Evolutionary conservation across 2,888 invertebrate genomes (phyloP), one percentile per base, ranked within the genome.

Genomic region (Drosophila imparisetae): DNA sequence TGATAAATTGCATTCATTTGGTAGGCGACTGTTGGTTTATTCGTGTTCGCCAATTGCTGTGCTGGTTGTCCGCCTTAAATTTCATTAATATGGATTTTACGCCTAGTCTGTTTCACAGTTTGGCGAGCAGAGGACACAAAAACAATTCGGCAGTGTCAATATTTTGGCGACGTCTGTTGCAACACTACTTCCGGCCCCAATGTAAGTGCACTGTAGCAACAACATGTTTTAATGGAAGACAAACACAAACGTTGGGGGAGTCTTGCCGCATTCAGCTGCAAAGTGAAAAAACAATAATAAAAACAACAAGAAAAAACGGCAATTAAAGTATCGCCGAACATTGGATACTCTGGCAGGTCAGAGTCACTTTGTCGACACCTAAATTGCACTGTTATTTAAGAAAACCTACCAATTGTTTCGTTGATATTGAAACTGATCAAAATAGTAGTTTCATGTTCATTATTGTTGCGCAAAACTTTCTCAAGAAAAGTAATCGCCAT

Each of bases 161-260:
- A 81, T 81, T 81, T 71, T 83, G 60, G 55, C 64, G 36, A 34
- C 69, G 71, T 68, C 58, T 78, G 83, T 66, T 71, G 72, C 62
- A 61, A 63, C 30, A 55, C 27, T 36, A 27, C 36, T 18, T 58
- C 55, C 18, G 40, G 58, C 53, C 45, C 32, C 29, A 55, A 45
- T 67, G 65, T 49, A 65, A 72, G 68, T 69, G 68, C 63, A 45
- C 62, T 40, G 21, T 49, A 63, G 40, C 57, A 66, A 59, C 71
- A 81, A 80, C 75, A 77, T 66, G 59, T 73, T 81, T 76, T 81
- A 81, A 81, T 81, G 82, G 62, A 81, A 81, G 71, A 29, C 71
- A 81, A 81, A 79, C 79, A 81, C 53, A 38, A 18, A 45, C 42
- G 54, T 49, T 62, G 53, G 58, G 62, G 50, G 21, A 48, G n/a